These are phyloP conservation scores for Platichthys flesus DNA, from an alignment of 2,113 vertebrate species.

Conservation along the genomic window DNA sequence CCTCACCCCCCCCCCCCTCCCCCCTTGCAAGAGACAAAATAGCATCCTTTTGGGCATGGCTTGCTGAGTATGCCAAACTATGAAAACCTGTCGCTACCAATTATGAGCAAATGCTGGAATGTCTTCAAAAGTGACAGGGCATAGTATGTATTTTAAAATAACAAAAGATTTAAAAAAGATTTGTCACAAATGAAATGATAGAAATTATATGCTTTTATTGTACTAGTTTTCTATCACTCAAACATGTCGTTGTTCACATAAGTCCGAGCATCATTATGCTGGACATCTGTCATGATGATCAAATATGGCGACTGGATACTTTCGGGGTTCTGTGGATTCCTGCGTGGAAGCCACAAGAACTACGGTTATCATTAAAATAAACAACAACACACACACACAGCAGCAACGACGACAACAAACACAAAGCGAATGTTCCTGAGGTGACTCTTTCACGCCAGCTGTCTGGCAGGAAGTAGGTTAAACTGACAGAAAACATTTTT, in stretches of 20 bases:
- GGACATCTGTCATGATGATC: constrained; percentile 46
- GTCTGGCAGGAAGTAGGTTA: constrained; percentile 40
- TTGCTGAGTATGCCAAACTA: constrained; percentile 82
- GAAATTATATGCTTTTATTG: constrained; percentile 81
- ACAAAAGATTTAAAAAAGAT: constrained; percentile 53
- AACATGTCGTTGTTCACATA: constrained; percentile 64
- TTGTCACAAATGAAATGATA: constrained; percentile 67
- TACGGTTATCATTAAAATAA: no score
- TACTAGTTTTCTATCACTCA: constrained; percentile 82
- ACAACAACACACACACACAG: not conserved
- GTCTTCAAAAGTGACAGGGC: constrained; percentile 77
- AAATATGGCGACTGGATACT: constrained; percentile 36
- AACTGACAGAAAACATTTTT: constrained; percentile 54
- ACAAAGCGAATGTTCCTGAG: constrained; percentile 62
- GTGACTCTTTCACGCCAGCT: constrained; percentile 43
- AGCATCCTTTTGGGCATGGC: constrained; percentile 82
- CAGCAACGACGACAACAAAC: constrained; percentile 32
- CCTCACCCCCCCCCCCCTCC: not conserved
- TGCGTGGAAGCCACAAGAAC: no score
- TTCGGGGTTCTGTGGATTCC: constrained; percentile 6
- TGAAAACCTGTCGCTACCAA: constrained; percentile 77
- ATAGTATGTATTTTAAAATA: constrained; percentile 79
- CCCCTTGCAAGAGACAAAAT: constrained; percentile 75
- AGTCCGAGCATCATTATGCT: constrained; percentile 56
- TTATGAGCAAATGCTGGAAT: constrained; percentile 84